phyloP scores from a whole-genome alignment of 2,113 vertebrate species.

The Brachyistius frenatus region DNA sequence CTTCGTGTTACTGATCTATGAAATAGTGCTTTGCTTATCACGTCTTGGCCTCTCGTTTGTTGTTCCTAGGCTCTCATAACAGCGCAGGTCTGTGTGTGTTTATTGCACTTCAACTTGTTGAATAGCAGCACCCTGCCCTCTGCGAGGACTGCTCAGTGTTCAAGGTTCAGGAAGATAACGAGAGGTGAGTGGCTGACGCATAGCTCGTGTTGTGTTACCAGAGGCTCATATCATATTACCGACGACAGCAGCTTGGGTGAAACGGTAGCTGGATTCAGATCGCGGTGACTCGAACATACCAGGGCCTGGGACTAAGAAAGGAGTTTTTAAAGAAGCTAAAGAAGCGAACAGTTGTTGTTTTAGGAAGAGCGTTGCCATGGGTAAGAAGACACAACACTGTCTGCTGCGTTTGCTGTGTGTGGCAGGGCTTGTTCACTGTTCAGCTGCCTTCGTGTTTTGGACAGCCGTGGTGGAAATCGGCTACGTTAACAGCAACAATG shows the following conservation, averaged over 20 bases:
- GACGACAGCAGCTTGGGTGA: conserved; percentile 68
- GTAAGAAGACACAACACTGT: conserved; percentile 53
- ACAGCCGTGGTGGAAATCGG: conserved; percentile 69
- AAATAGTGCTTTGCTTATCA: conserved; percentile 53
- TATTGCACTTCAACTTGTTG: conserved; percentile 71
- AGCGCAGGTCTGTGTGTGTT: conserved; percentile 26
- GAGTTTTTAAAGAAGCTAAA: conserved; percentile 49
- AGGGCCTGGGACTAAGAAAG: conserved; percentile 56
- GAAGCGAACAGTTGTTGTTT: conserved; percentile 53
- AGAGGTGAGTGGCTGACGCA: conserved; percentile 82
- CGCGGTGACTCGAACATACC: conserved; percentile 46
- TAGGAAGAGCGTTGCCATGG: conserved; percentile 66
- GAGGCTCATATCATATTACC: conserved; percentile 80
- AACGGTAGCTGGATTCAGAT: conserved; percentile 52
- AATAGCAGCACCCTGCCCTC: conserved; percentile 72
- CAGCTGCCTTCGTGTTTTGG: conserved; percentile 71
- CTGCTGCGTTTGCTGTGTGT: conserved; percentile 72
- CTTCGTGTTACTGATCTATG: conserved; percentile 25
- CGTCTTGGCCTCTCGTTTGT: background rate
- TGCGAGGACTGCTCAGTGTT: conserved; percentile 69
- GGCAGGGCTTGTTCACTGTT: conserved; percentile 61
- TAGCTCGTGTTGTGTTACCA: conserved; percentile 80
- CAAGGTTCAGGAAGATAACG: conserved; percentile 87
- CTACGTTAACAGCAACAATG: conserved; percentile 60
- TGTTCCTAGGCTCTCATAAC: conserved; percentile 46